Conservation (phyloP, 2,888 invertebrate species). For the Amphipoea lucens region DNA sequence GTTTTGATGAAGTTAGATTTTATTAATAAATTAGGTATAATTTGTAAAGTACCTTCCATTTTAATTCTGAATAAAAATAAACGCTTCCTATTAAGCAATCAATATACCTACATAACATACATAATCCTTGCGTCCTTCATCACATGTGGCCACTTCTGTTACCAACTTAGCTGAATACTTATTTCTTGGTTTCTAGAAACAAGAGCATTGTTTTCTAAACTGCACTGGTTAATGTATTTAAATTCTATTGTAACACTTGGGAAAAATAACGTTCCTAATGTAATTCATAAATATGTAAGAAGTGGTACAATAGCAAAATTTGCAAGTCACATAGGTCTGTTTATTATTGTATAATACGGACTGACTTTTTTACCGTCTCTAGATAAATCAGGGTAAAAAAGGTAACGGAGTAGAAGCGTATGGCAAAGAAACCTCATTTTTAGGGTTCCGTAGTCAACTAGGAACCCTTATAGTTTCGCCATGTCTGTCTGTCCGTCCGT, state of each 20-base stretch:
- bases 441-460: too few relatives aligned
- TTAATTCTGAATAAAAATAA: too few relatives aligned
- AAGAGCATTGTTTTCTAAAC: background rate
- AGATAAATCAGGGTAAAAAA: too few relatives aligned
- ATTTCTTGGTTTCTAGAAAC: background rate
- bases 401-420: too few relatives aligned
- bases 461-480: too few relatives aligned
- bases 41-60: too few relatives aligned
- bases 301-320: background rate
- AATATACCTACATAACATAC: background rate
- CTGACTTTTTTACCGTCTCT: too few relatives aligned
- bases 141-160: background rate
- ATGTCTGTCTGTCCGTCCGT: too few relatives aligned
- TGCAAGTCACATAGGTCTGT: background rate
- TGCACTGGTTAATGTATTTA: background rate
- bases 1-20: background rate
- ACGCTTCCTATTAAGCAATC: background rate
- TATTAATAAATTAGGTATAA: background rate
- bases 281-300: background rate
- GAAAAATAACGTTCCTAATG: background rate
- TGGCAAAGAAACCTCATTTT: too few relatives aligned
- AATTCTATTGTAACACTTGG: background rate
- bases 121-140: background rate
- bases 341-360: too few relatives aligned
- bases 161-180: background rate